Evolutionary conservation across 2,888 invertebrate species (phyloP).

Genomic region (Nysson spinosus): DNA sequence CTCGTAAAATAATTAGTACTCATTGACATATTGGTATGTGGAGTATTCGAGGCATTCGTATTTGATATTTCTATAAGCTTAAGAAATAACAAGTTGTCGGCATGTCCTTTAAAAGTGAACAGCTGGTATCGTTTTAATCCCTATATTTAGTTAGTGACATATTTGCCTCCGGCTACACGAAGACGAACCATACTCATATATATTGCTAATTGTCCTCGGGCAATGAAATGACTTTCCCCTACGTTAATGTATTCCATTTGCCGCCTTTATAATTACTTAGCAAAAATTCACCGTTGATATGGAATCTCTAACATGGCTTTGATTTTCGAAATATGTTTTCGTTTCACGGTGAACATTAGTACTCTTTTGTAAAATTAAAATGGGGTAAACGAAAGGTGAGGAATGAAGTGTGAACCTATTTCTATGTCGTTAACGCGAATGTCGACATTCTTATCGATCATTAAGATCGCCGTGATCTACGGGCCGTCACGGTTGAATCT

Average conservation of each 20-base stretch:
- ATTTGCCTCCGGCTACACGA: background rate
- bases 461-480: constrained; percentile 37
- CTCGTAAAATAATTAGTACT: too few relatives aligned
- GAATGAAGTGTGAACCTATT: constrained; percentile 6
- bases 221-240: background rate
- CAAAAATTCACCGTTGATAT: constrained; percentile 6
- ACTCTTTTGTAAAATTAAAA: constrained; percentile 17
- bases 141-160: constrained; percentile 18
- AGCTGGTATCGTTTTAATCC: constrained; percentile 1
- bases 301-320: background rate
- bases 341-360: background rate
- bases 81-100: background rate
- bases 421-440: constrained; percentile 13
- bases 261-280: background rate
- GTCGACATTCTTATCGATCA: constrained; percentile 37
- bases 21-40: too few relatives aligned
- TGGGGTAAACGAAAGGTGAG: constrained; percentile 19
- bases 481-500: constrained; percentile 42
- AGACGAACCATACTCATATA: background rate
- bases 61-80: background rate
- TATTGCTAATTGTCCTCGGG: background rate
- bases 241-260: background rate
- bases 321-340: constrained; percentile 7
- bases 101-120: background rate
- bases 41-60: too few relatives aligned